A percentile compares a stretch with the other conserved stretches of the same genome.
These are phyloP conservation scores for Halcyon senegalensis DNA, from an alignment of 2,113 vertebrate species.

Conservation along the genomic window DNA sequence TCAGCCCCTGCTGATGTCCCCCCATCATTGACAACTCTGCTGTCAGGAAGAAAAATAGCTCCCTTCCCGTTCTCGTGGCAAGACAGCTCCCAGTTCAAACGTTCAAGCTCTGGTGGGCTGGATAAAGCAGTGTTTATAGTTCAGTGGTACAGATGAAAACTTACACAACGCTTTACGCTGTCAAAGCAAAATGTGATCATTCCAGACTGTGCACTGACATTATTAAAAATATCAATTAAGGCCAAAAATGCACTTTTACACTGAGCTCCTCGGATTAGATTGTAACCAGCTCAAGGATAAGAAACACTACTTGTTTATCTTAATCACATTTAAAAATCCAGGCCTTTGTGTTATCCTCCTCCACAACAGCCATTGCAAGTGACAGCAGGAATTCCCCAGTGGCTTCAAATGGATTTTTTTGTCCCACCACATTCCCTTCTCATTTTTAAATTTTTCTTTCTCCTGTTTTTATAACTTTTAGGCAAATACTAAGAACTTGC, in stretches of 20 bases:
- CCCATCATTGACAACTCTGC: neutral
- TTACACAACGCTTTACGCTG: conserved; percentile 60
- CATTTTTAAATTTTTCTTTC: neutral
- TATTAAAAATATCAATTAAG: conserved; percentile 72
- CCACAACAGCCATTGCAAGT: conserved; percentile 41
- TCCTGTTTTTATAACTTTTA: neutral
- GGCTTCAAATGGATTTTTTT: conserved; percentile 30
- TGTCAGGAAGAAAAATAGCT: neutral
- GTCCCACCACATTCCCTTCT: neutral
- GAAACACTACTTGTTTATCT: conserved; percentile 68
- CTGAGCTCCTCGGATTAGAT: conserved; percentile 65
- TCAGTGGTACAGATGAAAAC: conserved; percentile 45
- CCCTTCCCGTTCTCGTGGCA: neutral
- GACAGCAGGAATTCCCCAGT: conserved; percentile 33
- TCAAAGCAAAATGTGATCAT: conserved; percentile 61
- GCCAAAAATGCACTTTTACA: conserved; percentile 70
- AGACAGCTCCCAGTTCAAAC: conserved; percentile 3
- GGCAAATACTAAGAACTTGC: neutral
- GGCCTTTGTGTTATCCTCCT: conserved; percentile 23
- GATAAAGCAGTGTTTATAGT: conserved; percentile 51
- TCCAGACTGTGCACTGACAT: conserved; percentile 56
- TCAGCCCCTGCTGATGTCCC: neutral
- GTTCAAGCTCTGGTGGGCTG: conserved; percentile 38
- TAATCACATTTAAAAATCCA: conserved; percentile 59
- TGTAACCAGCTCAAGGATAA: conserved; percentile 63